A percentile compares a stretch with the other conserved stretches of the same genome.
phyloP scores from a whole-genome alignment of 1,140 invertebrate genomes.

The Sogatella furcifera region DNA sequence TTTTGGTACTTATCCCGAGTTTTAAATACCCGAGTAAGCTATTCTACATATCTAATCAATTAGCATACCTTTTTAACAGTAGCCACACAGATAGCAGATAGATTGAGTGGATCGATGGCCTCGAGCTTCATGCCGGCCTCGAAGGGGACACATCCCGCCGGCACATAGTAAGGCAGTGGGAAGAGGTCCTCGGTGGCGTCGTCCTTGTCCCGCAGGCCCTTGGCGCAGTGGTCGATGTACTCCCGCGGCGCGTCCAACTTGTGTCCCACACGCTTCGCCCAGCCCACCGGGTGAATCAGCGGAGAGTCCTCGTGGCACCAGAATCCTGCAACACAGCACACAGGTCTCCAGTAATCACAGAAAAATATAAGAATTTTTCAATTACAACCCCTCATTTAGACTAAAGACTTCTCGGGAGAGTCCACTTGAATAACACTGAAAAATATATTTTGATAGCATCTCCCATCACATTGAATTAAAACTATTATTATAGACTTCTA shows the following conservation, averaged over 20 bases:
- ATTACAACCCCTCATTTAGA: no score
- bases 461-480: no score
- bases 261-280: conserved; percentile 76
- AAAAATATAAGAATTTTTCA: no score
- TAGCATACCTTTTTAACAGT: conserved; percentile 75
- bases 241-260: conserved; percentile 67
- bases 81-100: conserved; percentile 88
- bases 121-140: conserved; percentile 90
- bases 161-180: conserved; percentile 35
- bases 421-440: no score
- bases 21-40: no score
- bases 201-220: conserved; percentile 45
- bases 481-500: no score
- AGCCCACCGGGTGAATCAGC: conserved; percentile 89
- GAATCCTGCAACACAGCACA: conserved; percentile 41
- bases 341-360: no score
- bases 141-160: conserved; percentile 41
- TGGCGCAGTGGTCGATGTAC: conserved; percentile 54
- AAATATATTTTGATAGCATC: no score
- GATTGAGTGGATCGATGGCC: conserved; percentile 90
- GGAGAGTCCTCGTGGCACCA: conserved; percentile 95
- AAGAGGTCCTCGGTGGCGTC: conserved; percentile 70
- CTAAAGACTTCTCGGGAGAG: no score
- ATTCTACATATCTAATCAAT: no score
- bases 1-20: no score